Base-by-base conservation (phyloP, 2,113 vertebrate species). In the Leptobrachium ailaonicum region DNA sequence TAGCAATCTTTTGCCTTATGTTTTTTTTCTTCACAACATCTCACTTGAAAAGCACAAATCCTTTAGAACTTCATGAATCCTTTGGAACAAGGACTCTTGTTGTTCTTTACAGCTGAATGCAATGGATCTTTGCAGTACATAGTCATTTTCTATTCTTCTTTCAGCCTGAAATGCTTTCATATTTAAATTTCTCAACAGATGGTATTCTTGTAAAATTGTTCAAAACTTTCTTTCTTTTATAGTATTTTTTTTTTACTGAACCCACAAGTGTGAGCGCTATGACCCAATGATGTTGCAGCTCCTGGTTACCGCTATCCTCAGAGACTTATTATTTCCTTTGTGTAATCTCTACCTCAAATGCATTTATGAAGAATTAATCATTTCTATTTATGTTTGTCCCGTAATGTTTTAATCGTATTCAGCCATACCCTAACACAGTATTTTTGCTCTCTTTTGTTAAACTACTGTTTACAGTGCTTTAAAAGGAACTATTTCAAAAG, bases 401-500 rank as follows among this genome's bases (percentile, higher is more conserved):
- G 9, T 12, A 4, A 60, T 60, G 56, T 14, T 60, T 54, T 60
- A 12, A 60, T 60, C 56, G 2, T 60, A 12, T 60, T 60, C 13
- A 3, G 10, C 13, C 13, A 14, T 4, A 13, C 13, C 3, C 13
- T 60, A 12, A 12, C 56, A 60, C 13, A 14, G 8, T 50, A 11
- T 14, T 60, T 60, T 60, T 60, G 6, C 56, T 60, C 13, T 14
- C 4, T 50, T 50, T 5, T 50, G 47, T 50, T 8, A 50, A 50
- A 50, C 4, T 50, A 5, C 47, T 50, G 47, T 50, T 60, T 60
- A 1, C 13, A 8, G 9, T 8, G 11, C 56, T 10, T 60, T 60
- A 14, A 60, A 60, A 60, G 76, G 68, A 78, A 78, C 50, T 54
- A 11, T 54, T 54, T 6, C 50, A 54, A 32, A 32, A 32, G 20